Conservation (phyloP, 2,113 vertebrate genomes). For the Archilochus colubris region DNA sequence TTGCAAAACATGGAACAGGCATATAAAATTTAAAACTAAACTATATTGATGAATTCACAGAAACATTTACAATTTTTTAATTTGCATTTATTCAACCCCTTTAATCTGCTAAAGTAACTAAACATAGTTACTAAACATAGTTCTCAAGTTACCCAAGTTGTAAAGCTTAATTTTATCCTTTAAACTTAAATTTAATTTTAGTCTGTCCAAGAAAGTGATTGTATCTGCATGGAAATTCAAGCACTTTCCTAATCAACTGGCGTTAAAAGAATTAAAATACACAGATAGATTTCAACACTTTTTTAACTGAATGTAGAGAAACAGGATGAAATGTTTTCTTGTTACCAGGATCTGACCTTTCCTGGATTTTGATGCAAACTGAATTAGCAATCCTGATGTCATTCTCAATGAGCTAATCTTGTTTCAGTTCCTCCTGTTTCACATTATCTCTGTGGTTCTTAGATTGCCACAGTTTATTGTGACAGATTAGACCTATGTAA, state of each 20-base stretch:
- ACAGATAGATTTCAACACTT: background rate
- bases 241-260: background rate
- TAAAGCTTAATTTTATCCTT: background rate
- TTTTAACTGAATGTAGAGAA: background rate
- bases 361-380: background rate
- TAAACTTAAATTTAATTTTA: background rate
- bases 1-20: background rate
- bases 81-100: background rate
- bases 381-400: background rate
- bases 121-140: background rate
- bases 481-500: constrained; percentile 37
- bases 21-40: background rate
- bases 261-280: background rate
- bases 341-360: background rate
- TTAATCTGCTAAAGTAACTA: background rate
- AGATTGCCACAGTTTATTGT: background rate
- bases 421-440: background rate
- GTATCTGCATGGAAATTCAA: background rate
- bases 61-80: background rate
- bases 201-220: background rate
- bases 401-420: background rate
- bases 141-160: background rate
- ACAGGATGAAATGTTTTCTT: background rate
- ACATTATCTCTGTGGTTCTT: background rate
- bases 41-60: background rate